Conservation (phyloP, 2,113 vertebrate species). For the Gadus macrocephalus region DNA sequence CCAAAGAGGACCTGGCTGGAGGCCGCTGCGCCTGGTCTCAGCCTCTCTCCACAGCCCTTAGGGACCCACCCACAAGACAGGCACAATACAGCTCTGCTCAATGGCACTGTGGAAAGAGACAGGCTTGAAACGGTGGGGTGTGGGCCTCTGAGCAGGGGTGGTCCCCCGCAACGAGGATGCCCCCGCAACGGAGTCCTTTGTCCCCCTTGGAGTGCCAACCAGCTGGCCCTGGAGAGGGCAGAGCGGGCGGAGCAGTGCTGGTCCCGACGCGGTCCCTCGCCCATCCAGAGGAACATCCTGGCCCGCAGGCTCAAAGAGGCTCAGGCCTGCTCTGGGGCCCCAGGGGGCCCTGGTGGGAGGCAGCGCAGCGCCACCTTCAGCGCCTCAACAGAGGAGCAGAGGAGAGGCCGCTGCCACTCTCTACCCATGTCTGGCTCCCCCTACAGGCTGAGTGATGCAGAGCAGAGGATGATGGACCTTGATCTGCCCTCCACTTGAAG, state of each 20-base stretch:
- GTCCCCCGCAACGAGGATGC: conserved; percentile 38
- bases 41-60: conserved; percentile 45
- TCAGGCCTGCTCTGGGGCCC: conserved; percentile 53
- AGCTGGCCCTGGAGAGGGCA: conserved; percentile 32
- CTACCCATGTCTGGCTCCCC: conserved; percentile 80
- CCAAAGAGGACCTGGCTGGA: conserved; percentile 38
- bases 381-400: conserved; percentile 66
- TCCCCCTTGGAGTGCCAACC: conserved; percentile 24
- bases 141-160: background rate
- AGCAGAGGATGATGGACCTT: conserved; percentile 86
- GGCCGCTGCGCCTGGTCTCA: conserved; percentile 22
- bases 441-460: conserved; percentile 83
- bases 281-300: conserved; percentile 77
- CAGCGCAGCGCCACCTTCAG: conserved; percentile 77
- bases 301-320: conserved; percentile 77
- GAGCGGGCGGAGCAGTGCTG: conserved; percentile 78
- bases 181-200: background rate
- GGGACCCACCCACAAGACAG: conserved; percentile 34
- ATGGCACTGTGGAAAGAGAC: conserved; percentile 17
- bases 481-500: conserved; percentile 73
- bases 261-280: conserved; percentile 80
- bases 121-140: conserved; percentile 7
- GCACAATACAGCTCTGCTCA: conserved; percentile 8
- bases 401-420: conserved; percentile 80
- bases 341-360: conserved; percentile 57